Percentiles rank a stretch among this genome's conserved stretches.
phyloP scores from a whole-genome alignment of 2,113 vertebrate genomes.

The Macroglossus sobrinus region DNA sequence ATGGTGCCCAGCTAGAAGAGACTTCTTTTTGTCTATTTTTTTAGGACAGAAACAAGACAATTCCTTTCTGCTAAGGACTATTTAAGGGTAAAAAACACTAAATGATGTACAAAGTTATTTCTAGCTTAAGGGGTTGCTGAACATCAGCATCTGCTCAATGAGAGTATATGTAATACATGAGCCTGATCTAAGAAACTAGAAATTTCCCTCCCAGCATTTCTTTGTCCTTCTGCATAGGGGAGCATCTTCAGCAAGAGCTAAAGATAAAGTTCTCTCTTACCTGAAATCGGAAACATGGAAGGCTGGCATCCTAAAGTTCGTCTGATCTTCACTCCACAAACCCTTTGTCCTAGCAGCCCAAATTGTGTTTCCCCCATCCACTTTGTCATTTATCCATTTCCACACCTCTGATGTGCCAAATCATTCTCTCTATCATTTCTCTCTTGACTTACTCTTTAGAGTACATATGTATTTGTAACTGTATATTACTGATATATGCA shows the following conservation, averaged over 20 bases:
- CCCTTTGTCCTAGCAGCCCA: not conserved
- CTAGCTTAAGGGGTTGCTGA: not conserved
- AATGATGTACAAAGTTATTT: not conserved
- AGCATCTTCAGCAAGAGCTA: not conserved
- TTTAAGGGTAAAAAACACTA: not conserved
- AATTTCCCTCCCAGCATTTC: not conserved
- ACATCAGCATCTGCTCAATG: not conserved
- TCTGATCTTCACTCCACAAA: not conserved
- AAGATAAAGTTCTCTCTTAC: not conserved
- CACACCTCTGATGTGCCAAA: not conserved
- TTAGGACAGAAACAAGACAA: not conserved
- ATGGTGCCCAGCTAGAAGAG: not conserved
- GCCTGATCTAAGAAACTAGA: not conserved
- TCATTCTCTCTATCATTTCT: not conserved
- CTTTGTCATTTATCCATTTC: not conserved
- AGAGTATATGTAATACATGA: not conserved
- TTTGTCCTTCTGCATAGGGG: not conserved
- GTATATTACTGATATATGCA: not conserved
- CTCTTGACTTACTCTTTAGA: not conserved
- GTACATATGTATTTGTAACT: not conserved
- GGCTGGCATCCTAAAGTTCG: not conserved
- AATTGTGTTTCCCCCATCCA: not conserved
- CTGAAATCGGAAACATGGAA: not conserved
- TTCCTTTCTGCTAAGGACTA: not conserved
- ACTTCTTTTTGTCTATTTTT: not conserved